A percentile compares a stretch with the other conserved stretches of the same genome.
These are phyloP conservation scores for Actinostola sp. DNA, from an alignment of 92 coral and sea anemone species.

Conservation along the genomic window DNA sequence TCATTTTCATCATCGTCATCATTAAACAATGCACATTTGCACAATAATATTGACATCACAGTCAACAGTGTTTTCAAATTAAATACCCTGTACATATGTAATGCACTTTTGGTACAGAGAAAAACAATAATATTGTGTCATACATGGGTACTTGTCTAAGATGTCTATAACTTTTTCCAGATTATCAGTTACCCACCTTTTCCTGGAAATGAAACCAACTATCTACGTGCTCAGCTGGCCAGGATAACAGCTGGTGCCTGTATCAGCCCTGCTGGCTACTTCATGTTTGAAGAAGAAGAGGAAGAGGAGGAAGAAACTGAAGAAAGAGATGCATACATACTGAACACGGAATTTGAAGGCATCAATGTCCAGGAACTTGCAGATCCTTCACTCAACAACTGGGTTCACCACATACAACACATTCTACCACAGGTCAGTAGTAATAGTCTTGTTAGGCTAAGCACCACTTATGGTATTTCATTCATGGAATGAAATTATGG, in stretches of 20 bases:
- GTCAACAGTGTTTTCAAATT: too few species aligned
- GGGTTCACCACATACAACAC: conserved; percentile 97
- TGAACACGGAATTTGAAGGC: conserved; percentile 98
- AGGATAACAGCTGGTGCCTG: conserved; percentile 90
- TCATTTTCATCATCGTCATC: too few species aligned
- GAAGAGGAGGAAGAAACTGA: conserved; percentile 98
- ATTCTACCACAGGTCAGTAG: conserved; percentile 83
- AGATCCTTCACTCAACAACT: conserved; percentile 94
- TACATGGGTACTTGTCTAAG: neutral
- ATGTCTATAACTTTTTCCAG: conserved; percentile 29
- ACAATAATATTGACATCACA: too few species aligned
- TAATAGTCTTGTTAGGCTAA: neutral
- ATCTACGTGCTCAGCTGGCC: conserved; percentile 93
- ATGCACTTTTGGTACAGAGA: too few species aligned
- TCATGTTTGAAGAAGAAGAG: conserved; percentile 98
- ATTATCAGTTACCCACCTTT: conserved; percentile 93
- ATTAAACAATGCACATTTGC: too few species aligned
- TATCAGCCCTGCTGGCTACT: conserved; percentile 95
- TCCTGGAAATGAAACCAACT: conserved; percentile 97
- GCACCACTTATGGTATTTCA: too few species aligned
- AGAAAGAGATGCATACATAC: conserved; percentile 89
- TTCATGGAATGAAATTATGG: too few species aligned
- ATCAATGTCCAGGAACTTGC: conserved; percentile 89
- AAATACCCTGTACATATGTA: too few species aligned
- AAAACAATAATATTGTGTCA: too few species aligned